These are phyloP conservation scores for Entomobrya multifasciata DNA, from an alignment of 2,888 invertebrate species.

Conservation along the genomic window DNA sequence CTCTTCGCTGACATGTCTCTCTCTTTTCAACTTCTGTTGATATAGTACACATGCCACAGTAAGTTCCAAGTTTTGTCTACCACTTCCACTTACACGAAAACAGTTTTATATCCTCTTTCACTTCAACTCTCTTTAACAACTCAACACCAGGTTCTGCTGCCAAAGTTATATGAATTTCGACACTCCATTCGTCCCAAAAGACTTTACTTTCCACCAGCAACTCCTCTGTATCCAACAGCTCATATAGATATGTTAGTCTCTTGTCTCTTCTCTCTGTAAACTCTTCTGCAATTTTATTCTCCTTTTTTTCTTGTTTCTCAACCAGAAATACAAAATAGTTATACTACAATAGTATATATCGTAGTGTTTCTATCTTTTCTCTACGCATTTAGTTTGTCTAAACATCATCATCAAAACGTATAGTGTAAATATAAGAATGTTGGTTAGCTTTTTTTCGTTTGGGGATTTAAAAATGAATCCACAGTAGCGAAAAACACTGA, in stretches of 20 bases:
- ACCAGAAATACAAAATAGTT: constrained; percentile 55
- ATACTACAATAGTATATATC: neutral
- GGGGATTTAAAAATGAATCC: constrained; percentile 56
- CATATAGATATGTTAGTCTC: constrained; percentile 16
- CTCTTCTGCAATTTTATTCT: constrained; percentile 29
- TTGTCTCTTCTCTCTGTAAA: constrained; percentile 43
- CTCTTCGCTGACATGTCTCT: constrained; percentile 41
- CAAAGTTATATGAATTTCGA: constrained; percentile 73
- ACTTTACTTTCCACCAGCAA: constrained; percentile 70
- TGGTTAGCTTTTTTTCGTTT: constrained; percentile 53
- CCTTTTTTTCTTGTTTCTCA: constrained; percentile 49
- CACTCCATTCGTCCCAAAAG: constrained; percentile 71
- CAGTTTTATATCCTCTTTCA: constrained; percentile 47
- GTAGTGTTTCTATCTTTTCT: neutral
- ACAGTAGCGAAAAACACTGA: neutral
- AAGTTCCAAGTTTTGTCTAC: constrained; percentile 1
- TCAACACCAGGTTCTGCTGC: constrained; percentile 61
- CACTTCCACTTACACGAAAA: neutral
- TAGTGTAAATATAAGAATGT: neutral
- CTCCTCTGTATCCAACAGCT: too few species aligned
- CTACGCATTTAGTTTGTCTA: constrained; percentile 14
- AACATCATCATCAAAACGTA: constrained; percentile 17
- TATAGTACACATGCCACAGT: too few species aligned
- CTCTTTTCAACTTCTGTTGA: neutral
- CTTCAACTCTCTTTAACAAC: constrained; percentile 65